A percentile compares a stretch with the other conserved stretches of the same genome.
phyloP scores from a whole-genome alignment of 2,888 invertebrate species.

The Trachelus iudaicus region DNA sequence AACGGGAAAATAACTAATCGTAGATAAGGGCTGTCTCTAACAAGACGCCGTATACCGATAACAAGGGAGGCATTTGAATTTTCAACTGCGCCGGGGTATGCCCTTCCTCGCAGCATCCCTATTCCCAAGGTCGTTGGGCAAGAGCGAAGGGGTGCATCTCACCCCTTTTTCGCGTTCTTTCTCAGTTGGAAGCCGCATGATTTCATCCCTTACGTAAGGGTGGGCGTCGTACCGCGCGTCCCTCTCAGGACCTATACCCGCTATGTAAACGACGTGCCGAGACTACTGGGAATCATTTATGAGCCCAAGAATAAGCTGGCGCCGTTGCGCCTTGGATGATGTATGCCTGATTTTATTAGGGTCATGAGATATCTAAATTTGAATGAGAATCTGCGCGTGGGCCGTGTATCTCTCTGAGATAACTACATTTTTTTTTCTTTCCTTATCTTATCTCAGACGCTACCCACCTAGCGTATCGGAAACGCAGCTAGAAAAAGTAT shows the following conservation, averaged over 20 bases:
- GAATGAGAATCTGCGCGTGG: not conserved
- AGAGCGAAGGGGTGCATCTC: no score
- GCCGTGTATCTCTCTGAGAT: not conserved
- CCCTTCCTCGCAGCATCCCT: not conserved
- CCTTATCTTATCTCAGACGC: not conserved
- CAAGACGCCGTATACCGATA: not conserved
- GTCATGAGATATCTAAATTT: not conserved
- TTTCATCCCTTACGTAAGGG: not conserved
- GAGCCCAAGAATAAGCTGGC: conserved; percentile 1
- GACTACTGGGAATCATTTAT: conserved; percentile 14
- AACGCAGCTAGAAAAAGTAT: no score
- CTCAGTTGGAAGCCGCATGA: not conserved
- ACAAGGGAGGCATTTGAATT: not conserved
- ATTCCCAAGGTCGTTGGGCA: not conserved
- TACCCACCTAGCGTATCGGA: not conserved
- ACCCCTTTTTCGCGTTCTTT: not conserved
- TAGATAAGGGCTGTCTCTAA: not conserved
- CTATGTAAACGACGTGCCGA: not conserved
- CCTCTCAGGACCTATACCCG: not conserved
- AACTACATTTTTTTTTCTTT: not conserved
- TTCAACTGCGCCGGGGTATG: not conserved
- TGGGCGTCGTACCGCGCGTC: not conserved
- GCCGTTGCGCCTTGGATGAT: not conserved
- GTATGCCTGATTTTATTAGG: conserved; percentile 11
- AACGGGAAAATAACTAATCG: not conserved